Percentiles rank a stretch among this genome's conserved stretches.
Evolutionary conservation across 2,888 invertebrate genomes (phyloP).

Genomic region (Polydrusus tereticollis): DNA sequence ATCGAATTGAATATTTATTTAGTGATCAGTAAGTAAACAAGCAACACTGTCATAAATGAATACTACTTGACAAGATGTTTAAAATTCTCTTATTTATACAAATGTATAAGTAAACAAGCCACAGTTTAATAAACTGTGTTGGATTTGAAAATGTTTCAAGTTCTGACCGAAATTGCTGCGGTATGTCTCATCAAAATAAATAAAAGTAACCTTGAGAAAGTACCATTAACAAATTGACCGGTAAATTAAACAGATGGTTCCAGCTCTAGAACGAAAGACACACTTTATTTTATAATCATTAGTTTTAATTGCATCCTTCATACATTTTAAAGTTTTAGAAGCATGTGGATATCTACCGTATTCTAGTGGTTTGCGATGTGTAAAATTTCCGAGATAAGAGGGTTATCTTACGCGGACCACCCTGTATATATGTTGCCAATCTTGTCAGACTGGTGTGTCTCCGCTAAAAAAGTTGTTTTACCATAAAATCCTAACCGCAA

Average conservation of each 20-base stretch:
- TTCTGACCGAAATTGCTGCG: slow-evolving; percentile 11
- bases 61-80: background rate
- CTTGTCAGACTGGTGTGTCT: background rate
- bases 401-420: too few species aligned
- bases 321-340: too few species aligned
- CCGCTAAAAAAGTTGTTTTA: background rate
- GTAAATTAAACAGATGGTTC: background rate
- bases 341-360: too few species aligned
- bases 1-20: too few species aligned
- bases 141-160: background rate
- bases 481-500: slow-evolving; percentile 4
- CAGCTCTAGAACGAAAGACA: background rate
- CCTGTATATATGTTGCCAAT: background rate
- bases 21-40: too few species aligned
- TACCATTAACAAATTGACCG: background rate
- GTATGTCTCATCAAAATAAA: slow-evolving; percentile 15
- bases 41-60: too few species aligned
- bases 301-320: too few species aligned
- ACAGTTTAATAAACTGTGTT: slow-evolving; percentile 8
- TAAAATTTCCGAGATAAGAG: too few species aligned
- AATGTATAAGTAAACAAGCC: slow-evolving; percentile 1
- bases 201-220: slow-evolving; percentile 12
- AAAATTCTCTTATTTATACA: too few species aligned
- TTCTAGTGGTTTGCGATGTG: too few species aligned
- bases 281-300: too few species aligned